phyloP scores from a whole-genome alignment of 2,888 invertebrate genomes.

The Clistopyga incitator region DNA sequence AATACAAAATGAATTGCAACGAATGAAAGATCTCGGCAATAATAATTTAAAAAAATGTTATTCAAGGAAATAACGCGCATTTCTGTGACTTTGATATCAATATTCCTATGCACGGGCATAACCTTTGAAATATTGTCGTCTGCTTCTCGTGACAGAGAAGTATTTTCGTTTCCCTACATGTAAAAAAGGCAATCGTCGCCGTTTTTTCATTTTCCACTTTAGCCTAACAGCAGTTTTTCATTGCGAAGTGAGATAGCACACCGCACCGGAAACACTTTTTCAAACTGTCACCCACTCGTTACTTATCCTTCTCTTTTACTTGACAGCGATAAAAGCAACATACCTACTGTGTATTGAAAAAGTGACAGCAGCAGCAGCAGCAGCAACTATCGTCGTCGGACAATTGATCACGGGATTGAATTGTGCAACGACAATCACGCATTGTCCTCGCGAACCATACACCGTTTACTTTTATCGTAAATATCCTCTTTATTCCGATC shows the following conservation, averaged over 20 bases:
- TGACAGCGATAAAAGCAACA: background rate
- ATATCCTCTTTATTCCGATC: background rate
- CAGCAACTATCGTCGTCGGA: conserved; percentile 3
- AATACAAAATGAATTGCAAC: background rate
- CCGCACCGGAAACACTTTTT: background rate
- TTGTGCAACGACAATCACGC: background rate
- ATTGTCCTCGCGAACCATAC: background rate
- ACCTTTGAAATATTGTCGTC: background rate
- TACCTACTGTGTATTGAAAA: conserved; percentile 1
- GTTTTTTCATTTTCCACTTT: background rate
- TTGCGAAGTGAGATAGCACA: background rate
- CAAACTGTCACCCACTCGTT: conserved; percentile 14
- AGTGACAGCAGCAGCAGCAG: conserved; percentile 16
- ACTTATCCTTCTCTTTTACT: background rate
- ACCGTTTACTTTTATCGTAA: background rate
- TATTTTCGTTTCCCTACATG: background rate
- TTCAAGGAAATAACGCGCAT: background rate
- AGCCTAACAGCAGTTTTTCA: background rate
- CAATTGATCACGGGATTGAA: conserved; percentile 12
- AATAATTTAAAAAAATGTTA: background rate
- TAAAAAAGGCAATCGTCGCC: background rate
- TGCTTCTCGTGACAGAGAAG: background rate
- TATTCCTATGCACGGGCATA: background rate
- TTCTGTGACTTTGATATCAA: background rate
- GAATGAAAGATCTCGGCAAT: background rate